Conservation (phyloP, 2,113 vertebrate genomes). For the Ranitomeya variabilis region DNA sequence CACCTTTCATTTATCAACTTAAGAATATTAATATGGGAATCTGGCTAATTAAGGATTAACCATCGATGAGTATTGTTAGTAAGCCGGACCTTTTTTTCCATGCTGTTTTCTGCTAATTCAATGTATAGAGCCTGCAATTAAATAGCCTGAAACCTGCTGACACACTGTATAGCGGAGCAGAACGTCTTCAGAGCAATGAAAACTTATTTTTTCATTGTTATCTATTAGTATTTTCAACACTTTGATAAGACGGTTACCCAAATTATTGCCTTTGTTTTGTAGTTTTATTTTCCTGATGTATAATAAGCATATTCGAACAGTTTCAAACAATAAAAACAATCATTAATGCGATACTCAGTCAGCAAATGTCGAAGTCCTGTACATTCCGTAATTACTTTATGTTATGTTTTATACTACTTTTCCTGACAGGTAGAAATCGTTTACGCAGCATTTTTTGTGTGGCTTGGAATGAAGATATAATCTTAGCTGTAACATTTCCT, state of each 20-base stretch:
- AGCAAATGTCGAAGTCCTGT: background rate
- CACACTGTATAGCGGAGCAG: no score
- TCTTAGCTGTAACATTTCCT: background rate
- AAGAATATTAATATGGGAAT: no score
- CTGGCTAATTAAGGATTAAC: no score
- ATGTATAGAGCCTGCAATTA: no score
- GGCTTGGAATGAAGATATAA: background rate
- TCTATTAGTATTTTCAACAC: background rate
- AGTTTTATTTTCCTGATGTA: background rate
- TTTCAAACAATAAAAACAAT: background rate
- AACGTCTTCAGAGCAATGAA: no score
- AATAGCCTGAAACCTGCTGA: no score
- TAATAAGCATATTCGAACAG: background rate
- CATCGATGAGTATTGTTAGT: no score
- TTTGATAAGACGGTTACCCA: background rate
- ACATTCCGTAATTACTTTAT: conserved; percentile 4
- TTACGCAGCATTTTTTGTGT: background rate
- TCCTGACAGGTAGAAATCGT: background rate
- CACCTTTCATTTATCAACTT: no score
- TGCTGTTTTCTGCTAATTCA: no score
- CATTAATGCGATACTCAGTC: background rate
- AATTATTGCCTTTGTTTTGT: background rate
- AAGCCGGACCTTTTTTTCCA: no score
- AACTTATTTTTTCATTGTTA: no score
- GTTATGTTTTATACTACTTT: background rate